Evolutionary conservation across 2,888 invertebrate genomes (phyloP), one percentile per base, ranked within the genome.

Genomic region (Nudaria mundana): DNA sequence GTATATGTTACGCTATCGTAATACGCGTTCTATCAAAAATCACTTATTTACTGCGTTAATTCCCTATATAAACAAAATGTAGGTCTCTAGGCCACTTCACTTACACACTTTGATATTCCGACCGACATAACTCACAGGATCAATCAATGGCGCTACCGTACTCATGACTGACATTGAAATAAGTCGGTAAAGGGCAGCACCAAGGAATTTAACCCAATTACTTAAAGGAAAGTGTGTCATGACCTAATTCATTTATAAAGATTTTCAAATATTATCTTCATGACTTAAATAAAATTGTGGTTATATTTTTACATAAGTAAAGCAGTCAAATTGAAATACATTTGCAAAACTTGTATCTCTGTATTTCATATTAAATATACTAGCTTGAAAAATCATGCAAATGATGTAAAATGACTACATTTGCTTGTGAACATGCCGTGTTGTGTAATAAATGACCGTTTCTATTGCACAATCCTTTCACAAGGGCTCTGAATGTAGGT

Each of bases 21-120:
- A n/a, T n/a, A n/a, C n/a, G n/a, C n/a, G 91, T 77, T 91, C 91
- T 91, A 90, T 76, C 90, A 91, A 91, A 90, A 90, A 89, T 71
- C 88, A 90, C 68, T 66, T 70, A 63, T 70, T 62, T 65, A 70
- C 65, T 71, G 66, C 70, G 71, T 69, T 75, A 75, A 71, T 66
- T 60, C 58, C 70, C 63, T 72, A 76, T 75, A 73, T 76, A 77
- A 84, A 79, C 80, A 79, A 81, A 93, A 94, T 94, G 93, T 94
- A 94, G 94, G 94, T 94, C 94, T 94, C 92, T 94, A 93, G 94
- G 94, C 93, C 94, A 94, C 93, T 93, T 93, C 93, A 93, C 93
- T 93, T 93, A 93, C 93, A 93, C 93, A 86, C 93, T 93, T 92
- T 91, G 92, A 91, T 93, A 93, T 91, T 92, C 91, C 91, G 91